These are phyloP conservation scores for Brachyopa scutellaris DNA, from an alignment of 2,888 invertebrate genomes.

Conservation along the genomic window DNA sequence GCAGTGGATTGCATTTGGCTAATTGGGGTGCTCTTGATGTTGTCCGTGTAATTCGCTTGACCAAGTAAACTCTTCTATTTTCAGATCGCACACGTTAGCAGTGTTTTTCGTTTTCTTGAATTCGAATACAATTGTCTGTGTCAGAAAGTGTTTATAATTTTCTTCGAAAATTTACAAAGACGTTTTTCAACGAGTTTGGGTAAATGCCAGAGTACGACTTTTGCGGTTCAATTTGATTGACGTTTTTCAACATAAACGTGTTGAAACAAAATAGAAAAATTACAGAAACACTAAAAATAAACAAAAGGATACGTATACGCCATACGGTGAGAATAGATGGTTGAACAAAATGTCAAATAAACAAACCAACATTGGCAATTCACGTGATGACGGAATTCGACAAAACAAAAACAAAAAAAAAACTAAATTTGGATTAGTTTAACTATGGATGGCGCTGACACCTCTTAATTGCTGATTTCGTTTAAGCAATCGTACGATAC, in stretches of 20 bases:
- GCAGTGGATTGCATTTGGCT: conserved; percentile 32
- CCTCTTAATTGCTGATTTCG: conserved; percentile 32
- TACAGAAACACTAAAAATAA: conserved; percentile 45
- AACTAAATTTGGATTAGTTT: conserved; percentile 33
- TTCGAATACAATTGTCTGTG: conserved; percentile 30
- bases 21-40: conserved; percentile 54
- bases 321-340: conserved; percentile 17
- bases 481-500: neutral
- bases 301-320: conserved; percentile 39
- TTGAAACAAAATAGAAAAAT: conserved; percentile 42
- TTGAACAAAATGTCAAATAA: too few relatives aligned
- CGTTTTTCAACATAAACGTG: conserved; percentile 60
- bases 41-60: conserved; percentile 7
- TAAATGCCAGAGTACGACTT: conserved; percentile 36
- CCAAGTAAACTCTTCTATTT: conserved; percentile 10
- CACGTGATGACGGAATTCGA: conserved; percentile 58
- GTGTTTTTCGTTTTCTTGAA: conserved; percentile 1
- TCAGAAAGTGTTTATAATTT: conserved; percentile 33
- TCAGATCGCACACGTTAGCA: conserved; percentile 1
- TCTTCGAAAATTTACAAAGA: conserved; percentile 8
- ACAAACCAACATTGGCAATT: conserved; percentile 35
- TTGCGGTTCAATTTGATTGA: conserved; percentile 53
- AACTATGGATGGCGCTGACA: conserved; percentile 61
- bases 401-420: conserved; percentile 37
- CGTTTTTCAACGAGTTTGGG: conserved; percentile 39